Conservation (phyloP, 2,888 invertebrate genomes). For the Nomada ferruginata region DNA sequence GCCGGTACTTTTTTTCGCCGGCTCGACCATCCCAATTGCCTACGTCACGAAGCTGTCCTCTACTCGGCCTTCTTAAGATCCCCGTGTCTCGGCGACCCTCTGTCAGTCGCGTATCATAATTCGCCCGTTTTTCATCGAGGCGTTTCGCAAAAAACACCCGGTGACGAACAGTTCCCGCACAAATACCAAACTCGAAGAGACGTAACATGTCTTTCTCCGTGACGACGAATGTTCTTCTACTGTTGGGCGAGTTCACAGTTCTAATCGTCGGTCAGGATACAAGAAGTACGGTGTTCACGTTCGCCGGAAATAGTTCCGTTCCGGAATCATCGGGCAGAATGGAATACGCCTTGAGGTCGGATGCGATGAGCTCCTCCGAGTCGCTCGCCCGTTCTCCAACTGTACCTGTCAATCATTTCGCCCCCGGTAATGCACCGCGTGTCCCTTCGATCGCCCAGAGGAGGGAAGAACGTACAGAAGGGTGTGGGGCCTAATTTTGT, state of each 20-base stretch:
- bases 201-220: not conserved
- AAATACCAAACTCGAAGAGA: not conserved
- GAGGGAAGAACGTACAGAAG: not conserved
- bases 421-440: constrained; percentile 67
- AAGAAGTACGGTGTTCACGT: constrained; percentile 45
- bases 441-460: not conserved
- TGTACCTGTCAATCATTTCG: constrained; percentile 70
- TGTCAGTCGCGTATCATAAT: constrained; percentile 36
- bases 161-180: no score
- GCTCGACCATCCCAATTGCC: constrained; percentile 43
- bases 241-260: constrained; percentile 26
- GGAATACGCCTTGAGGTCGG: constrained; percentile 45
- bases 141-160: not conserved
- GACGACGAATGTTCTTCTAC: constrained; percentile 15
- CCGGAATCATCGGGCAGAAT: constrained; percentile 40
- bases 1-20: constrained; percentile 54
- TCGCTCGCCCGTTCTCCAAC: constrained; percentile 39
- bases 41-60: constrained; percentile 41
- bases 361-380: constrained; percentile 49
- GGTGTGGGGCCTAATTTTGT: not conserved
- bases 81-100: not conserved
- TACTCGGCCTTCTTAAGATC: constrained; percentile 40
- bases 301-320: constrained; percentile 57
- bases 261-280: constrained; percentile 54
- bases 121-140: not conserved